Evolutionary conservation across 2,113 vertebrate genomes (phyloP).

Genomic region (Siniperca knerii): DNA sequence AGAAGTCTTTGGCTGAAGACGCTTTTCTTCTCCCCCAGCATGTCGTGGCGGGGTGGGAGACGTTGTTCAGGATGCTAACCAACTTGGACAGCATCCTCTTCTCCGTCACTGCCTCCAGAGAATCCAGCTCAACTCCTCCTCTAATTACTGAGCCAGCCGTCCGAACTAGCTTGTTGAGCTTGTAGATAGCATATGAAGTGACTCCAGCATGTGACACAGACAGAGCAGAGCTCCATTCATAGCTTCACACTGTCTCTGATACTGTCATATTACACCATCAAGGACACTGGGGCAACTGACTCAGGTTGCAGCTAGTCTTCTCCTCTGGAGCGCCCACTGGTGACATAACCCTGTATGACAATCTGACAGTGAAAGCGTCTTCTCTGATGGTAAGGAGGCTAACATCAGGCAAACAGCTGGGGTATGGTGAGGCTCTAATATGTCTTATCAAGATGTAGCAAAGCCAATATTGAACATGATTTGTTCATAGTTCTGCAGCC

Average conservation of each 20-base stretch:
- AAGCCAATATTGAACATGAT: background rate
- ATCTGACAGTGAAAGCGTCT: background rate
- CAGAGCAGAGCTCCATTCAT: background rate
- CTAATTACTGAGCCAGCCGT: no score
- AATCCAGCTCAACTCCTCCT: no score
- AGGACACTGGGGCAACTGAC: background rate
- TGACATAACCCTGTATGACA: constrained; percentile 21
- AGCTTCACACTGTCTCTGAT: background rate
- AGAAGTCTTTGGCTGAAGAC: no score
- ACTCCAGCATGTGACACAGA: background rate
- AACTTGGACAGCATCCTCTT: no score
- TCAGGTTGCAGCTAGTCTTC: background rate
- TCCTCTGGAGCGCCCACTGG: constrained; percentile 63
- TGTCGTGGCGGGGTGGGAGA: no score
- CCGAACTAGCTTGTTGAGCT: no score
- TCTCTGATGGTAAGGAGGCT: background rate
- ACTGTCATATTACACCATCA: background rate
- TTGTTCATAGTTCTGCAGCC: background rate
- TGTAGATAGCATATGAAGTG: constrained; percentile 30
- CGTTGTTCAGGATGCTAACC: no score
- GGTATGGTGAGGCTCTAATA: background rate
- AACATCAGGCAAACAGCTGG: no score
- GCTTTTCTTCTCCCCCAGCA: no score
- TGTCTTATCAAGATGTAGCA: background rate
- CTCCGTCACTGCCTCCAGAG: no score